Evolutionary conservation across 2,797 vertebrate species (phyloP), one percentile per base, ranked within the genome.

Genomic region (Ictinia mississippiensis): DNA sequence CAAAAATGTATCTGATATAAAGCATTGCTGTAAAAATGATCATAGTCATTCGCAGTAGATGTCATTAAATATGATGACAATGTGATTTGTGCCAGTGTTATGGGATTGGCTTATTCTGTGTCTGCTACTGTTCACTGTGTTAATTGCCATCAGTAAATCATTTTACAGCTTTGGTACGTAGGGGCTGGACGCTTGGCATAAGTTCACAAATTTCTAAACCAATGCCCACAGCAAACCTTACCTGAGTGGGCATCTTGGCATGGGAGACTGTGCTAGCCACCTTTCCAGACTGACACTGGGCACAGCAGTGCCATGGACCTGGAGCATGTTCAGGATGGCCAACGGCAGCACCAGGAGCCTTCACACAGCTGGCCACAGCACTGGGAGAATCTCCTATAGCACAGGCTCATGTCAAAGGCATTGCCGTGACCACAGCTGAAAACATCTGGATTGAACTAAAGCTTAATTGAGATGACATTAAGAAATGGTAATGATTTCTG

Each of bases 401-500:
- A 83, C 11, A 81, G 40, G 44, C 28, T 86, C 1, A 3, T 53
- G 28, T 49, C 87, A 92, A 93, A 93, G 62, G 21, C 62, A 61
- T 45, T 53, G n/a, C 56, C 33, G 22, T 72, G 42, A 49, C 37
- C 81, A 68, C n/a, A 79, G 53, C n/a, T 84, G 53, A 71, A 81
- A 93, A 72, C 70, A 56, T 18, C 40, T 65, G 81, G 21, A 28
- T 33, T 40, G 35, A 79, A 58, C 20, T 68, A 22, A 49, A 75
- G 26, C 8, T 82, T 68, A 61, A 93, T 49, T 78, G 61, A 56
- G 26, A 35, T 67, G 61, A 71, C 61, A 90, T 52, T 66, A 67
- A 83, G 44, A 94, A 88, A 42, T 35, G 10, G 25, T 20, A 83
- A 78, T 83, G 35, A 68, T 74, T 92, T 86, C 62, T 91, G 91